phyloP scores from a whole-genome alignment of 2,113 vertebrate species.

The Ivindomyrus marchei region DNA sequence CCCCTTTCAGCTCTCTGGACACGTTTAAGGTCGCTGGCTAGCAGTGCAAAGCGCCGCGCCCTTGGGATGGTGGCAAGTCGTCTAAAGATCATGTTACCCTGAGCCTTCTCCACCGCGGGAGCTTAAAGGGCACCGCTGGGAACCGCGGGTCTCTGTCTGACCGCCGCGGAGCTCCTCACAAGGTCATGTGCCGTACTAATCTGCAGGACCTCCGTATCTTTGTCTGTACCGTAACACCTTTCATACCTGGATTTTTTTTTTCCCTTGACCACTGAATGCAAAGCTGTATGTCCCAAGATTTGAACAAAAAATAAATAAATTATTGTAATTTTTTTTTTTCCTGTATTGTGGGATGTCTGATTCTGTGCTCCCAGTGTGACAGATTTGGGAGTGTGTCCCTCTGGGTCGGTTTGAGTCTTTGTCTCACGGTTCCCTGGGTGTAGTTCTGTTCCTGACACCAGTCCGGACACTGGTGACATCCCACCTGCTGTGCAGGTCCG shows the following conservation, averaged over 20 bases:
- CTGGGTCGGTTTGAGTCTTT: not conserved
- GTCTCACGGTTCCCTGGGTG: not conserved
- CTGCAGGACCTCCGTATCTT: slow-evolving; percentile 15
- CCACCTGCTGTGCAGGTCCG: not conserved
- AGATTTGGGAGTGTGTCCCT: not conserved
- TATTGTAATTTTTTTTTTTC: slow-evolving; percentile 77
- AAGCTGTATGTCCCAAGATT: slow-evolving; percentile 81
- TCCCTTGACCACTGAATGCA: slow-evolving; percentile 68
- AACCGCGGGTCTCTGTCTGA: not conserved
- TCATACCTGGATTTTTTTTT: slow-evolving; percentile 52
- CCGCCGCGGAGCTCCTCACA: not conserved
- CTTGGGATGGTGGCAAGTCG: not conserved
- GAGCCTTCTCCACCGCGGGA: not conserved
- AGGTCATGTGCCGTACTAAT: not conserved
- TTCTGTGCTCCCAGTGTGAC: not conserved
- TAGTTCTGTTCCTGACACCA: too few species aligned
- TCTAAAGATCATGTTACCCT: not conserved
- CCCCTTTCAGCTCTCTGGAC: not conserved
- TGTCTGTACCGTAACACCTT: slow-evolving; percentile 66
- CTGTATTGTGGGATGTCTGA: slow-evolving; percentile 28
- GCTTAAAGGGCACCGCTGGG: not conserved
- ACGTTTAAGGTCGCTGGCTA: not conserved
- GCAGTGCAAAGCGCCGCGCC: not conserved
- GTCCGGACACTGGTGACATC: not conserved
- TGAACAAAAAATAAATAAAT: slow-evolving; percentile 74